These are phyloP conservation scores for Laupala kohalensis DNA, from an alignment of 1,140 invertebrate species.

Conservation along the genomic window DNA sequence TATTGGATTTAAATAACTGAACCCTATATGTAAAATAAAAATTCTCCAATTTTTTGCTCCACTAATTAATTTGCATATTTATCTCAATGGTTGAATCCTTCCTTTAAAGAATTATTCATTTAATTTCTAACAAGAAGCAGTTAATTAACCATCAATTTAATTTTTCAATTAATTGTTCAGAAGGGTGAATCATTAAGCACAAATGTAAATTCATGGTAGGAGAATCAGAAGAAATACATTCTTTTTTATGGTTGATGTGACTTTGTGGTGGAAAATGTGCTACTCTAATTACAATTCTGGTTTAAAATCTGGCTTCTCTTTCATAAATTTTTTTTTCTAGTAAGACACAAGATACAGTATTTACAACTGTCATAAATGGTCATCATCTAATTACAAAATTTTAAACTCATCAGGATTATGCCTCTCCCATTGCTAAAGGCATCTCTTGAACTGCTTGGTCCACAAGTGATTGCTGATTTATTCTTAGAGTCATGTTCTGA, in stretches of 20 bases:
- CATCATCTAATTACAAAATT: background rate
- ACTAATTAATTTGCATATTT: no score
- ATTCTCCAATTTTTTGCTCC: no score
- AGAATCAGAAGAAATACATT: background rate
- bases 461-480: conserved; percentile 3
- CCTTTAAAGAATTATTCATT: no score
- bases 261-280: background rate
- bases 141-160: background rate
- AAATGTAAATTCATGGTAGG: background rate
- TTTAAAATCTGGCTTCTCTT: background rate
- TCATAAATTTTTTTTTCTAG: background rate
- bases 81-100: no score
- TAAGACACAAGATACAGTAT: background rate
- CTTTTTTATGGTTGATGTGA: background rate
- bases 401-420: background rate
- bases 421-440: conserved; percentile 7
- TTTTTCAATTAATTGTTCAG: background rate
- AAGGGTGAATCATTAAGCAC: background rate
- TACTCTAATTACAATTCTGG: background rate
- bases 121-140: no score
- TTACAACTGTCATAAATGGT: background rate
- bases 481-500: background rate
- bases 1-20: no score
- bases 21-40: no score
- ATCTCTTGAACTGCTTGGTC: conserved; percentile 8